Percentiles rank a stretch among this genome's conserved stretches.
These are phyloP conservation scores for Mormyrus proboscirostris DNA, from an alignment of 2,797 vertebrate genomes.

Conservation along the genomic window DNA sequence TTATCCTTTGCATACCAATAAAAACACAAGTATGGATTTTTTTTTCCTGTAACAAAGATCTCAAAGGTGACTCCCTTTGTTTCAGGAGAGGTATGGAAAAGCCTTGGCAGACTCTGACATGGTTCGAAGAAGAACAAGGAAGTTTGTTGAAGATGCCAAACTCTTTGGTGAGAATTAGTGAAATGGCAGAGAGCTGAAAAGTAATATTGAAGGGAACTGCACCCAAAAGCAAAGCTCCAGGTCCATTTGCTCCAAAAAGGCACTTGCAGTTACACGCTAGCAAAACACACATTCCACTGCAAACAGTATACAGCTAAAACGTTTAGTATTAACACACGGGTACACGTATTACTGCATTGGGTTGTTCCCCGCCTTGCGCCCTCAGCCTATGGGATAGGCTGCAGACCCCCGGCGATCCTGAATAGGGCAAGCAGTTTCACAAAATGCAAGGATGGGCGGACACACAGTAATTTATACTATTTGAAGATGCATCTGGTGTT, in stretches of 20 bases:
- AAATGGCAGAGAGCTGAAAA: neutral
- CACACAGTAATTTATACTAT: neutral
- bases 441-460: neutral
- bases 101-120: constrained; percentile 68
- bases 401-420: no score
- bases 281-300: neutral
- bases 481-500: neutral
- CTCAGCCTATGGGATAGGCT: no score
- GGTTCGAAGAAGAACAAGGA: constrained; percentile 70
- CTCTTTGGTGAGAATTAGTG: constrained; percentile 65
- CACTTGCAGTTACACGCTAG: neutral
- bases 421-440: no score
- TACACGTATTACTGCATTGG: no score
- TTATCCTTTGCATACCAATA: neutral
- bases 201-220: neutral
- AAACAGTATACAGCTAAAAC: neutral
- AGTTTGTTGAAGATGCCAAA: constrained; percentile 80
- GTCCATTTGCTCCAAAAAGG: neutral
- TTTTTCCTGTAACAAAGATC: neutral
- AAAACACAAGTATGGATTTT: neutral
- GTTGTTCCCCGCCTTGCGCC: no score
- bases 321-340: neutral
- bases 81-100: constrained; percentile 64
- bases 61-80: constrained; percentile 21
- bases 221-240: neutral